Base-by-base conservation (phyloP, 2,888 invertebrate genomes). In the Drosophila prostipennis region DNA sequence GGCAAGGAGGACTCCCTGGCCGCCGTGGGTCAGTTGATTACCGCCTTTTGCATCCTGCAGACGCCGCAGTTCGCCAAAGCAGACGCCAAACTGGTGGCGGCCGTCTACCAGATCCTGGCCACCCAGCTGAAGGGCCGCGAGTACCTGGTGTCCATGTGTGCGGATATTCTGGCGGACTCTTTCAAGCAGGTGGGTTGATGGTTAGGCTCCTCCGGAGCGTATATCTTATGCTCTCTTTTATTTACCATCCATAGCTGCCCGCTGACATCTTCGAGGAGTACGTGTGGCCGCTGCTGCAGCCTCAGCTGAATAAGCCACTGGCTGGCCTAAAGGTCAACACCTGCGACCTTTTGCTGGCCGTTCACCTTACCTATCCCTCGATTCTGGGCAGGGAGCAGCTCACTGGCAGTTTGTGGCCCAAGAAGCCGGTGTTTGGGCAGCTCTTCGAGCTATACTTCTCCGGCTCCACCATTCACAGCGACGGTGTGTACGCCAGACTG, bases 1-100 rank as follows among this genome's bases (percentile, higher is more conserved):
- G 72, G 79, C 46, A 87, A 74, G 23, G 85, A 84, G 7, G 87
- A 82, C 6, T 48, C 72, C 0, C 36, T 87, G 7, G 81, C 81
- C 1, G 85, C 61, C 6, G 71, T 82, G 6, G 81, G 87, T 0
- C 85, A 82, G 6, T 14, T 82, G 26, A 7, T 87, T 0, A 72
- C 72, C 0, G 56, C 56, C 1, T 26, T 64, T 32, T 34, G 68
- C 26, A 63, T 87, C 0, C 6, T 84, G 5, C 39, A 71, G 2
- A 68, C 64, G 4, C 6, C 55, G 10, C 45, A 69, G 16, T 76
- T 80, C 23, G 16, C 40, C 0, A 1, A 71, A 1, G 32, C 74
- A 0, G 13, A 55, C 3, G 19, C 58, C 0, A 52, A 53, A 5
- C 46, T 87, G 0, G 26, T 81, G 0, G 6, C 11, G 0, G 37